phyloP scores from a whole-genome alignment of 2,888 invertebrate genomes.

The Agriopis marginaria region DNA sequence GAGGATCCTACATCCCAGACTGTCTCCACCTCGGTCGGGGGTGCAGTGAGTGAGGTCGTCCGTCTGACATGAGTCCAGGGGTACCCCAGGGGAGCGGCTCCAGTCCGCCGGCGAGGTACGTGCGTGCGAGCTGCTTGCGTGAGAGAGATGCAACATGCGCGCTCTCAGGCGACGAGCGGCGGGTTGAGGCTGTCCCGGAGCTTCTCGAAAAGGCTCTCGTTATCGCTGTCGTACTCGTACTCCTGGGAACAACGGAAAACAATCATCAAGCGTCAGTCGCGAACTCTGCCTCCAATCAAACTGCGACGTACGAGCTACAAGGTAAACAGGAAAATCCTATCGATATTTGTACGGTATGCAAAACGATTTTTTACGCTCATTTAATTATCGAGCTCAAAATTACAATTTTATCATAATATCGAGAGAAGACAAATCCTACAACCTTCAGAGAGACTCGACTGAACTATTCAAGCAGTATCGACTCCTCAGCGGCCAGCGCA shows the following conservation, averaged over 20 bases:
- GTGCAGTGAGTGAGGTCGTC: slow-evolving; percentile 12
- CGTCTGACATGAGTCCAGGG: slow-evolving; percentile 1
- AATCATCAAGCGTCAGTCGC: slow-evolving; percentile 4
- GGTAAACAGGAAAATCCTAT: slow-evolving; percentile 45
- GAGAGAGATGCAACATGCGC: slow-evolving; percentile 10
- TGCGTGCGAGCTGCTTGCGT: slow-evolving; percentile 26
- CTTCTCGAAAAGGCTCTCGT: slow-evolving; percentile 66
- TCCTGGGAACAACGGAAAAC: slow-evolving; percentile 45
- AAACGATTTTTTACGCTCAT: slow-evolving; percentile 16
- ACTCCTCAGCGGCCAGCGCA: no score
- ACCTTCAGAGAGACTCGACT: no score
- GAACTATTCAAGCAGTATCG: no score
- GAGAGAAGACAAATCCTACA: not conserved
- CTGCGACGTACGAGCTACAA: slow-evolving; percentile 28
- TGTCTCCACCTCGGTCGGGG: slow-evolving; percentile 37
- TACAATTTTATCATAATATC: not conserved
- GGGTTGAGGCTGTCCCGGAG: slow-evolving; percentile 51
- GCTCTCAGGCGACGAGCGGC: slow-evolving; percentile 66
- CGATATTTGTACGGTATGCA: slow-evolving; percentile 15
- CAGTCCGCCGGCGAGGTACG: slow-evolving; percentile 11
- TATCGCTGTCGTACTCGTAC: slow-evolving; percentile 70
- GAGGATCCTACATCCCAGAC: not conserved
- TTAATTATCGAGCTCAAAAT: slow-evolving; percentile 8
- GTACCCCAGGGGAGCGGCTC: not conserved
- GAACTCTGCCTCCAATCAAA: not conserved